Evolutionary conservation across 2,113 vertebrate species (phyloP).

Genomic region (Chloropsis hardwickii): DNA sequence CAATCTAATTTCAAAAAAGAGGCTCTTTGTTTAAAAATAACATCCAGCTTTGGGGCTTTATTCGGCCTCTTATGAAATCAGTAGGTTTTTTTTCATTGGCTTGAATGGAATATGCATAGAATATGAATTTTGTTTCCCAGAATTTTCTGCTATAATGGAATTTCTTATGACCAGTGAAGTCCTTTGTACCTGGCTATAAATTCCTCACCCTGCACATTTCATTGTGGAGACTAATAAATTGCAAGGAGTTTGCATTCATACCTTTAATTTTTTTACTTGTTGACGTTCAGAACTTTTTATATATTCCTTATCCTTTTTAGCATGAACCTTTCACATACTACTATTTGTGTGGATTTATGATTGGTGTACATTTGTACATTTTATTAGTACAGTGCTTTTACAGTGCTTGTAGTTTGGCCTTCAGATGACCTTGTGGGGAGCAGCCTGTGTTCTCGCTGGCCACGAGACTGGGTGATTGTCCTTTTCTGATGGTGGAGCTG

Average conservation of each 20-base stretch:
- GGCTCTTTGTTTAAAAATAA: neutral
- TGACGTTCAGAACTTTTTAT: neutral
- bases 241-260: neutral
- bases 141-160: neutral
- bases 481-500: neutral
- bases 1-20: neutral
- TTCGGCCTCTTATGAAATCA: neutral
- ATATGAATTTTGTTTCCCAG: neutral
- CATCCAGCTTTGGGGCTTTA: neutral
- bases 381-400: neutral
- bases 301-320: neutral
- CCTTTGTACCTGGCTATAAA: neutral
- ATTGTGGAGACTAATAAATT: neutral
- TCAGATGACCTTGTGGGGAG: conserved; percentile 9
- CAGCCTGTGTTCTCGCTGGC: conserved; percentile 8
- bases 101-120: neutral
- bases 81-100: neutral
- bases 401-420: rapidly evolving
- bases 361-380: neutral
- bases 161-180: neutral
- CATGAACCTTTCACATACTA: neutral
- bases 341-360: neutral
- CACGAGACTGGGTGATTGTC: neutral
- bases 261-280: neutral
- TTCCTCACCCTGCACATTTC: neutral